These are phyloP conservation scores for Drosophila peninsularis DNA, from an alignment of 2,888 invertebrate species.

Conservation along the genomic window DNA sequence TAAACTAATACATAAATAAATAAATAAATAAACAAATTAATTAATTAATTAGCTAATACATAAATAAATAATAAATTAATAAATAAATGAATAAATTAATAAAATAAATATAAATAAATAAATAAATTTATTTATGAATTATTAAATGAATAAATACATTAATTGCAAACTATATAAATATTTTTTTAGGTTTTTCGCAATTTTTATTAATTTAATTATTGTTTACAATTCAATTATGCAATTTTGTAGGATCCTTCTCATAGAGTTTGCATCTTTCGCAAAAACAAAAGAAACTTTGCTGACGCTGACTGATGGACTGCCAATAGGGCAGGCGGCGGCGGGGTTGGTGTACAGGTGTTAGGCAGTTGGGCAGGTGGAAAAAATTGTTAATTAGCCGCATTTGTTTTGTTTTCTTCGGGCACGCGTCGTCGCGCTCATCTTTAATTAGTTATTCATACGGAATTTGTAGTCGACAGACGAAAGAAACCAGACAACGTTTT, in stretches of 20 bases:
- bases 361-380: conserved; percentile 12
- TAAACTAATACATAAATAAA: too few relatives aligned
- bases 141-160: too few relatives aligned
- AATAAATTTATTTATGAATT: too few relatives aligned
- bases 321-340: not conserved
- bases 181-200: too few relatives aligned
- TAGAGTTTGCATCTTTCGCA: not conserved
- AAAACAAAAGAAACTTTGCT: not conserved
- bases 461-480: conserved; percentile 35
- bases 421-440: conserved; percentile 29
- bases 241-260: not conserved
- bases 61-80: too few relatives aligned
- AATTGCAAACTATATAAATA: too few relatives aligned
- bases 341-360: not conserved
- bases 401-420: conserved; percentile 51
- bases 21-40: too few relatives aligned
- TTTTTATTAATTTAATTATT: too few relatives aligned
- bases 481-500: conserved; percentile 34
- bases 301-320: not conserved
- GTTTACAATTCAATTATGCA: not conserved
- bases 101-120: too few relatives aligned
- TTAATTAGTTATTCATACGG: conserved; percentile 74
- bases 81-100: too few relatives aligned
- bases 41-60: too few relatives aligned
- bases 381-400: conserved; percentile 68